Conservation (phyloP, 2,888 invertebrate genomes). For the Mythimna ferrago region DNA sequence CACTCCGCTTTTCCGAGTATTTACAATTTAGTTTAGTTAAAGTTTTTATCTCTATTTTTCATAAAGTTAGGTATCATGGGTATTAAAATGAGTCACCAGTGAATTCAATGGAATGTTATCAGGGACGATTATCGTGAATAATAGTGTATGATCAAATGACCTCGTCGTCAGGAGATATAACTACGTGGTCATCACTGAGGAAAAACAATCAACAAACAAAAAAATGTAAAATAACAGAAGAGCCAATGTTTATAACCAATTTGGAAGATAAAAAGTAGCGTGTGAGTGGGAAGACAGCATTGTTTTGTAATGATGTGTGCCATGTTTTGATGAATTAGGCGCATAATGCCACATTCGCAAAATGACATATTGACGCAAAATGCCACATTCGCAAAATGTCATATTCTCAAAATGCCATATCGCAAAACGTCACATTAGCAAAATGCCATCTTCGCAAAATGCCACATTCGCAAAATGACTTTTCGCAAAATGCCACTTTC, state of each 20-base stretch:
- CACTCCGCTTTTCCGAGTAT: slow-evolving; percentile 10
- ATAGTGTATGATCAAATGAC: slow-evolving; percentile 45
- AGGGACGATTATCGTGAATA: slow-evolving; percentile 41
- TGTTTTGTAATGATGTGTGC: slow-evolving; percentile 26
- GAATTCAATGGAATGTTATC: slow-evolving; percentile 49
- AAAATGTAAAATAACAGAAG: slow-evolving; percentile 3
- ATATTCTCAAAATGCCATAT: too few relatives aligned
- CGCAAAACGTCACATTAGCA: too few relatives aligned
- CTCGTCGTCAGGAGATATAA: slow-evolving; percentile 26
- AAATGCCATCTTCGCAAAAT: too few relatives aligned
- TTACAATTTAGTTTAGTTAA: slow-evolving; percentile 21
- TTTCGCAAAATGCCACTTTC: too few relatives aligned
- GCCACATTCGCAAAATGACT: too few relatives aligned
- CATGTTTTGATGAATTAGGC: slow-evolving; percentile 32
- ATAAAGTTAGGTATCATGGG: slow-evolving; percentile 6
- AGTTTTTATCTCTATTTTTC: slow-evolving; percentile 37
- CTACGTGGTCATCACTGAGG: slow-evolving; percentile 15
- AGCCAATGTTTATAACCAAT: neutral
- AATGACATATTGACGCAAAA: too few relatives aligned
- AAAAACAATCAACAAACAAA: slow-evolving; percentile 7
- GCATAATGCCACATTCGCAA: too few relatives aligned
- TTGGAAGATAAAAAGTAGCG: neutral
- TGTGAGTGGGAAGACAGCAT: slow-evolving; percentile 22
- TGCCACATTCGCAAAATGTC: too few relatives aligned
- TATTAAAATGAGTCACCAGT: slow-evolving; percentile 41